Base-by-base conservation (phyloP, 2,113 vertebrate genomes). In the Istiophorus platypterus region DNA sequence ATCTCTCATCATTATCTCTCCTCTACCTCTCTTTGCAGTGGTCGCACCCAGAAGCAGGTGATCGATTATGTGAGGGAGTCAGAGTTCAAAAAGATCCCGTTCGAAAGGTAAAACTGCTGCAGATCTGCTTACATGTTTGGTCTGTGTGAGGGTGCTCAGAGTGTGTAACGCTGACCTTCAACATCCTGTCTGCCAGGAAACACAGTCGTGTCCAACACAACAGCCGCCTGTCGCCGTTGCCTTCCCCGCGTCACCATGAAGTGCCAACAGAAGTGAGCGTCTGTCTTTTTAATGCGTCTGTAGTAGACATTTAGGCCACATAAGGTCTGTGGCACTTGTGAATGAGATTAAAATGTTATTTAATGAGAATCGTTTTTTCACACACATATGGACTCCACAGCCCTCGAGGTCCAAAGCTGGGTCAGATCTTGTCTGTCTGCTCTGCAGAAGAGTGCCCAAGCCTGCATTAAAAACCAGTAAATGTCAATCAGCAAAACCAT, bases 41-140 rank as follows among this genome's bases (percentile, higher is more conserved):
- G 99, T 39, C 97, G 97, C 85, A 99, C 99, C 63, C 99, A 99
- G 95, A 99, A 99, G 95, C 99, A 99, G 91, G 97, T 99, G 93
- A 97, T 99, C 68, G 98, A 99, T 94, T 98, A 97, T 2, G 97
- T 99, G 80, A 98, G 94, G 90, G 98, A 99, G 93, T 97, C 97
- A 14, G 97, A 98, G 84, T 97, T 98, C 93, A 99, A 98, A 91
- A 99, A 98, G 93, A 96, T 98, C 61, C 98, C 97, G 10, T 99
- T 99, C 92, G 96, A 99, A 88, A 98, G 99, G 99, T 99, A 91
- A 97, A 89, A 58, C n/a, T n/a, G 12, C 80, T 37, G 26, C 41
- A 73, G 42, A 66, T 26, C 13, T 10, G 10, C 75, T 70, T 61
- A 80, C 68, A 61, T 20, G 24, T 63, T 82, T 69, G 27, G 49